These are phyloP conservation scores for Geodia barretti DNA, from an alignment of 37 sponge, comb jelly and placozoan species.

Conservation along the genomic window DNA sequence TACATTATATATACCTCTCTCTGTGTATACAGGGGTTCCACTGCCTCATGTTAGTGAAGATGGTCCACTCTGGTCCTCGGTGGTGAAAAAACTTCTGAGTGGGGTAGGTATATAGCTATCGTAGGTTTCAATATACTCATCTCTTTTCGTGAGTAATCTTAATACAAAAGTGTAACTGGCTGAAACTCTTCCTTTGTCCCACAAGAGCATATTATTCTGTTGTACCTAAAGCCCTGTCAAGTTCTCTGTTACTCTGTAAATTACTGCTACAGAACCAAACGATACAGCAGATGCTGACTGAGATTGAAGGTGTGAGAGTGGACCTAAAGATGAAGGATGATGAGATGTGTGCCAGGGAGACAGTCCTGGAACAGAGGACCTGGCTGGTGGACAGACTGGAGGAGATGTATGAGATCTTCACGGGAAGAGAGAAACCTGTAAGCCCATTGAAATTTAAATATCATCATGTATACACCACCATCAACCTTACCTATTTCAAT, in stretches of 20 bases:
- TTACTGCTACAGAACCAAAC: not conserved
- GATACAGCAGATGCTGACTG: not conserved
- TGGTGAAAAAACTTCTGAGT: not conserved
- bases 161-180: not conserved
- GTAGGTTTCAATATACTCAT: no score
- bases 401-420: not conserved
- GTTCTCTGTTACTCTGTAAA: not conserved
- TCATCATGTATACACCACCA: no score
- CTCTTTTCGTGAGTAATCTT: no score
- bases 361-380: not conserved
- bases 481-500: no score
- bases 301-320: not conserved
- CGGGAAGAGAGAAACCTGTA: not conserved
- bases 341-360: not conserved
- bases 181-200: not conserved
- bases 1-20: no score
- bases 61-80: not conserved
- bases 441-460: not conserved
- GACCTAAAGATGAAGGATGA: not conserved
- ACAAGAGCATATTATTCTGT: no score
- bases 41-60: not conserved
- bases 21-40: not conserved
- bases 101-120: not conserved
- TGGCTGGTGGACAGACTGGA: not conserved
- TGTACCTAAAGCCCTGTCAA: no score